A percentile compares a stretch with the other conserved stretches of the same genome.
Conservation (phyloP, 2,888 invertebrate species). For the Hypercompe scribonia region DNA sequence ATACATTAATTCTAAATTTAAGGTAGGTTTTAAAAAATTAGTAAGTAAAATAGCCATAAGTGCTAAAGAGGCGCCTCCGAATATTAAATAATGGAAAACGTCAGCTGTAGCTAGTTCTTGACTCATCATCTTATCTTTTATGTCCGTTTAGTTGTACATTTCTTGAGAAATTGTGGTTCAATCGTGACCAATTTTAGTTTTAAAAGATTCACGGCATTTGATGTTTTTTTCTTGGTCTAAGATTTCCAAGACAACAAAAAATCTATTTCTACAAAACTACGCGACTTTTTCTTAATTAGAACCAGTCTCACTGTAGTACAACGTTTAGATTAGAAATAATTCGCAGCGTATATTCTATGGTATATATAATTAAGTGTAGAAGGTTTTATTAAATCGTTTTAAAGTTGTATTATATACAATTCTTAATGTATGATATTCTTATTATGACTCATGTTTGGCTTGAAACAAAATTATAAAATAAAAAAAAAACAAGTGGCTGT, state of each 20-base stretch:
- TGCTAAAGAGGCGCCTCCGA: neutral
- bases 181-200: neutral
- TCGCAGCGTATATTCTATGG: no score
- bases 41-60: neutral
- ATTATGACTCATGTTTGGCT: neutral
- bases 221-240: neutral
- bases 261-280: no score
- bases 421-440: no score
- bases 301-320: no score
- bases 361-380: no score
- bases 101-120: neutral
- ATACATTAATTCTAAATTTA: neutral
- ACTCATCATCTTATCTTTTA: neutral
- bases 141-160: neutral
- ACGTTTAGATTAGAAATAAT: no score
- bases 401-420: no score
- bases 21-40: no score
- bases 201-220: neutral
- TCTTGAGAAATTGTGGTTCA: neutral
- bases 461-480: neutral
- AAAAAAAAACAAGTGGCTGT: neutral
- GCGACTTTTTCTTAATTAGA: neutral
- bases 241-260: no score
- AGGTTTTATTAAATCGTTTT: no score
- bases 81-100: neutral